Conservation (phyloP, 1,140 invertebrate species). For the Odontomachus brunneus region DNA sequence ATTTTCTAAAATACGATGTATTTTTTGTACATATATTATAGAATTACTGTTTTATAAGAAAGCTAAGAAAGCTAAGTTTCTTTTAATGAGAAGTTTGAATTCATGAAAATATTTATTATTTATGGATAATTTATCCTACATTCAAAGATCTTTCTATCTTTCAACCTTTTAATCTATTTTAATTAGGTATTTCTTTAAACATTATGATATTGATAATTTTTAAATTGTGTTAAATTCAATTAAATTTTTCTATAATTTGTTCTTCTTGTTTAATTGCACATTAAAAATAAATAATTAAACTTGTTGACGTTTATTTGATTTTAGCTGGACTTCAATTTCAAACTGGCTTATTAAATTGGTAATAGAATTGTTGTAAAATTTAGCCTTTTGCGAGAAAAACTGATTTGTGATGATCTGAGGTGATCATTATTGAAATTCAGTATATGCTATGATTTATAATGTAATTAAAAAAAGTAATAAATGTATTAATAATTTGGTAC, state of each 20-base stretch:
- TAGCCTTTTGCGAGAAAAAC: background rate
- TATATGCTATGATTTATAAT: no score
- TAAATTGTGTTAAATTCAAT: background rate
- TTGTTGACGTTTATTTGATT: background rate
- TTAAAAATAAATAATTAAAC: background rate
- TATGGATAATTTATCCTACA: no score
- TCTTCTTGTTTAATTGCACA: background rate
- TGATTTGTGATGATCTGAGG: background rate
- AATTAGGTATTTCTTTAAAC: background rate
- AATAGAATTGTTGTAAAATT: background rate
- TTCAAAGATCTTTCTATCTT: no score
- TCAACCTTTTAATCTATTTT: background rate
- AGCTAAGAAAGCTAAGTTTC: no score
- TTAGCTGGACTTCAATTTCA: background rate
- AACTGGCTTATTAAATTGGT: background rate
- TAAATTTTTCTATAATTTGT: background rate
- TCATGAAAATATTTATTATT: no score
- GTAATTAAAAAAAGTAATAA: background rate
- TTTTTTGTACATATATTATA: background rate
- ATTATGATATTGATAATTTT: background rate
- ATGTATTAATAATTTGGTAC: conserved; percentile 11
- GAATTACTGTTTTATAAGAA: no score
- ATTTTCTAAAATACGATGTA: no score
- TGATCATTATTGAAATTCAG: no score
- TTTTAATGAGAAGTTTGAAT: no score